Evolutionary conservation across 2,888 invertebrate genomes (phyloP).

Genomic region (Tenthredo amoena): DNA sequence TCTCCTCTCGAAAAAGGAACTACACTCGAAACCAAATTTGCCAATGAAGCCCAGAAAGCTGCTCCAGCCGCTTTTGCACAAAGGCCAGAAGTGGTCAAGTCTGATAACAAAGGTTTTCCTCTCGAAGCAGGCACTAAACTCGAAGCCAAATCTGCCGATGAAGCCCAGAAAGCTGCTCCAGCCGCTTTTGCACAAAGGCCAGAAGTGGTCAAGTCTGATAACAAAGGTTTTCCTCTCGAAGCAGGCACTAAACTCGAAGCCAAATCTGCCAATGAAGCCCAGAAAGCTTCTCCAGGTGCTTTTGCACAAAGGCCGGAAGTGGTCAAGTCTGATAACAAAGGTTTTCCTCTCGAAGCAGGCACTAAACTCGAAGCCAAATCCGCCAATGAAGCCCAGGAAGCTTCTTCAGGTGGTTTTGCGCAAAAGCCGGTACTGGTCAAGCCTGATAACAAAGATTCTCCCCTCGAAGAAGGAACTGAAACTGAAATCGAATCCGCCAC

Average conservation of each 20-base stretch:
- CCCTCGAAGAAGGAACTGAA: background rate
- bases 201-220: background rate
- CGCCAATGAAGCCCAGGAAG: background rate
- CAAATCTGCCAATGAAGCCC: background rate
- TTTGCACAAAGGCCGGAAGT: background rate
- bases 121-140: background rate
- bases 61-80: background rate
- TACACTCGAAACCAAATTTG: background rate
- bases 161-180: background rate
- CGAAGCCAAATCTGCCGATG: background rate
- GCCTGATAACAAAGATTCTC: background rate
- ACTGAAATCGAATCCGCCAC: background rate
- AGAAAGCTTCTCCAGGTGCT: background rate
- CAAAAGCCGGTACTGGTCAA: background rate
- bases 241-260: background rate
- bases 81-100: background rate
- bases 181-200: background rate
- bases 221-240: background rate
- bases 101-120: background rate
- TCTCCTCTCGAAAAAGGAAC: too few species aligned
- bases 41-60: background rate
- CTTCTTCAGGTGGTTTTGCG: background rate
- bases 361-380: background rate
- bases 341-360: background rate
- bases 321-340: background rate